phyloP scores from a whole-genome alignment of 1,140 invertebrate genomes.

The Linepithema humile region DNA sequence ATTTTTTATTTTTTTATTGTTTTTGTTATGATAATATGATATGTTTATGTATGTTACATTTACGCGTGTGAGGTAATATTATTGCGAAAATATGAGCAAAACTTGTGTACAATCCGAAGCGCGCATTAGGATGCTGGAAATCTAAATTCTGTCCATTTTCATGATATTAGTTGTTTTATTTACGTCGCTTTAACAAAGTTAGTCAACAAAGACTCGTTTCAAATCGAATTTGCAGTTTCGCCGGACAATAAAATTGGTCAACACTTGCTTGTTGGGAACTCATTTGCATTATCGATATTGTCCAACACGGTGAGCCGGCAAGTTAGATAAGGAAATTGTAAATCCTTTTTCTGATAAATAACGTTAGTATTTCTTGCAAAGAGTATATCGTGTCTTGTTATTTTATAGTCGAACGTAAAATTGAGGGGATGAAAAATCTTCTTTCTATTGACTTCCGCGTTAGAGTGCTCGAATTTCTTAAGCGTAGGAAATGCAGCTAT shows the following conservation, averaged over 20 bases:
- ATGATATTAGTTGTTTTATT: not conserved
- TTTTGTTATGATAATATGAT: too few relatives aligned
- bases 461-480: constrained; percentile 6
- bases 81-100: not conserved
- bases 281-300: constrained; percentile 27
- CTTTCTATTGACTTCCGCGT: not conserved
- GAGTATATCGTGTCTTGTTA: not conserved
- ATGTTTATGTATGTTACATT: too few relatives aligned
- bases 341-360: not conserved
- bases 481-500: not conserved
- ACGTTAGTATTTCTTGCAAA: not conserved
- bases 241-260: not conserved
- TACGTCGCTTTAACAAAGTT: constrained; percentile 9
- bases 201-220: constrained; percentile 17
- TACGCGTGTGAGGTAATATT: too few relatives aligned
- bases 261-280: constrained; percentile 9
- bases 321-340: constrained; percentile 14
- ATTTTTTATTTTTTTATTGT: too few relatives aligned
- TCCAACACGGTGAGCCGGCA: not conserved
- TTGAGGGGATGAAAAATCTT: not conserved
- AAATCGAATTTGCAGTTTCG: constrained; percentile 18
- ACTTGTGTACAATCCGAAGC: constrained; percentile 6
- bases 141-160: constrained; percentile 28
- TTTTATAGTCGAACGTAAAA: not conserved
- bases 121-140: not conserved